These are phyloP conservation scores for Danio rerio DNA, from an alignment of 2,113 vertebrate species.

Conservation along the genomic window DNA sequence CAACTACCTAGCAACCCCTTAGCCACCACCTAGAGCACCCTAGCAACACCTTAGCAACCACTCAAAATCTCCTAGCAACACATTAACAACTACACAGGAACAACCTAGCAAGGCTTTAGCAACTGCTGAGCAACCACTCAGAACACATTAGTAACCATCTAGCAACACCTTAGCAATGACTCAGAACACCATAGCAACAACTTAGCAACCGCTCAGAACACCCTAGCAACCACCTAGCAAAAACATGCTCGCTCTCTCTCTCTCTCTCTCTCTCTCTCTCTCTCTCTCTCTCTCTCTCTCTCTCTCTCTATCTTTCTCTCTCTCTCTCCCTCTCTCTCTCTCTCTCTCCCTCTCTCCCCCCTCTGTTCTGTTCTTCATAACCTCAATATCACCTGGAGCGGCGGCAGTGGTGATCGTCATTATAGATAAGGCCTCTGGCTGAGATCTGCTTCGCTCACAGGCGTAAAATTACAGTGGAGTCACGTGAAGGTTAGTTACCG, in stretches of 20 bases:
- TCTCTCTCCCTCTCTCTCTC: not conserved
- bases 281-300: not conserved
- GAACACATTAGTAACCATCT: too few species aligned
- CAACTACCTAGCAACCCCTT: too few species aligned
- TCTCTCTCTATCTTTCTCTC: not conserved
- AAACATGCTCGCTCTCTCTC: too few species aligned
- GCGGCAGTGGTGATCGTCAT: conserved; percentile 69
- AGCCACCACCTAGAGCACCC: too few species aligned
- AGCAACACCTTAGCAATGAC: too few species aligned
- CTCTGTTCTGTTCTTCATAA: not conserved
- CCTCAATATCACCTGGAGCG: conserved; percentile 51
- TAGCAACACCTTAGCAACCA: not conserved
- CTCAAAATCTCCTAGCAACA: not conserved
- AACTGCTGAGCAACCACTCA: too few species aligned
- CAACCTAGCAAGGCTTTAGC: too few species aligned
- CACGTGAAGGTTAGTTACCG: conserved; percentile 61
- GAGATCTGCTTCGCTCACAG: conserved; percentile 62
- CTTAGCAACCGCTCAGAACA: too few species aligned
- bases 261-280: not conserved
- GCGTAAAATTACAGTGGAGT: conserved; percentile 68
- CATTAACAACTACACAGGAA: too few species aligned
- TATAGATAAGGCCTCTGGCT: conserved; percentile 73
- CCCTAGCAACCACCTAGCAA: too few species aligned
- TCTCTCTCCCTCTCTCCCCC: not conserved
- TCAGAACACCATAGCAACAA: too few species aligned